Evolutionary conservation across 2,797 vertebrate species (phyloP), one percentile per base, ranked within the genome.

Genomic region (Gymnopithys bicolor): DNA sequence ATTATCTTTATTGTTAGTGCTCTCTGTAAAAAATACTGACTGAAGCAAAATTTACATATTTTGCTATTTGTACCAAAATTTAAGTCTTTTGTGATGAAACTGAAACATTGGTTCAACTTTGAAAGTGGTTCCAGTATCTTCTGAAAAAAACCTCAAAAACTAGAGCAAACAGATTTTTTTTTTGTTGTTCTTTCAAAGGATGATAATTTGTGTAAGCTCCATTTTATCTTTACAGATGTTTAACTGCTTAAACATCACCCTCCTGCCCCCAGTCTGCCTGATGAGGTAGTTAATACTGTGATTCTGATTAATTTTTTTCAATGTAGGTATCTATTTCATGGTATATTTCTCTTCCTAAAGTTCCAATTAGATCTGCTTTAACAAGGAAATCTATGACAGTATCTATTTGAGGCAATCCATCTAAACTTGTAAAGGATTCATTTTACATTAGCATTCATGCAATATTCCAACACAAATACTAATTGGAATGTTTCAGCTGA

Each of bases 401-500:
- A 90, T 92, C 55, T 94, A 25, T 95, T 91, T 95, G 55, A 94
- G 84, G 76, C 94, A 95, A 90, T 91, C 88, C 87, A 64, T 95
- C 90, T 85, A 85, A 95, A 97, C 97, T 96, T 97, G 73, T 96
- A 94, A 97, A 90, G 62, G 93, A 96, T 97, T 98, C 87, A 97
- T 98, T 98, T 97, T 95, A 87, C 87, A 95, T 98, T 96, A 96
- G 80, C 91, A 85, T 87, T 56, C 60, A 19, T 95, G 73, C 79
- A 66, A 51, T 95, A 95, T 92, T 91, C 87, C 80, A 95, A 85
- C 74, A 73, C 94, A 97, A 97, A 96, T 97, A 96, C 74, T 97
- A 90, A 98, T 98, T 97, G 97, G 94, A 97, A 97, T 95, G 77
- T 75, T 88, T 94, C 71, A 80, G 56, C 90, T 97, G 84, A 53